Percentiles rank a stretch among this genome's conserved stretches.
Conservation (phyloP, 2,797 vertebrate species). For the Esox lucius region DNA sequence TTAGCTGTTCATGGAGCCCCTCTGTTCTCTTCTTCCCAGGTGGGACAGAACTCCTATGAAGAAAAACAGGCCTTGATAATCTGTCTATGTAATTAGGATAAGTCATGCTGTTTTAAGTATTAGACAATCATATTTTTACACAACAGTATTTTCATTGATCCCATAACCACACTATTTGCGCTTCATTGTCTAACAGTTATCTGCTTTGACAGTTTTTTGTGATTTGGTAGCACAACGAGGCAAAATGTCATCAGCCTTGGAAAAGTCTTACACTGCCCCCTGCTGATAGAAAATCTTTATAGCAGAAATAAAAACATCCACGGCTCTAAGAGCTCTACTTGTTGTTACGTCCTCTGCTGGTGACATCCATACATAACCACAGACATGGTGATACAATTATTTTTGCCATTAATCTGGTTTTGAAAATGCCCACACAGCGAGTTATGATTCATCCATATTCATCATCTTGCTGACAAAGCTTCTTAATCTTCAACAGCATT, state of each 20-base stretch:
- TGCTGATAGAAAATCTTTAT: constrained; percentile 24
- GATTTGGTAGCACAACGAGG: neutral
- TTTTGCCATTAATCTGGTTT: neutral
- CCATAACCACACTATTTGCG: neutral
- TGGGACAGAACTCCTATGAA: neutral
- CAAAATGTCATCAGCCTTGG: constrained; percentile 1
- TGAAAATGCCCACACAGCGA: neutral
- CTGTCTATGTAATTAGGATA: no score
- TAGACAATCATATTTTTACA: neutral
- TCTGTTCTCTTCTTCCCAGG: neutral
- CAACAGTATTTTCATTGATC: neutral
- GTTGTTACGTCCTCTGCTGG: constrained; percentile 21
- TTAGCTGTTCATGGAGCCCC: neutral
- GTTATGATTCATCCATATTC: neutral
- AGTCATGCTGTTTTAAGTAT: neutral
- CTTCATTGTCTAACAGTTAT: neutral
- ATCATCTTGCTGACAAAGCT: neutral
- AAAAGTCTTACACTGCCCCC: constrained; percentile 33
- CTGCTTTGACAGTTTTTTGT: no score
- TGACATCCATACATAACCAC: neutral
- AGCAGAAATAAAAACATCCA: neutral
- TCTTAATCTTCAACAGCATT: neutral
- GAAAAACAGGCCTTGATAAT: neutral
- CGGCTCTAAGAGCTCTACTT: neutral
- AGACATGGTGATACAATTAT: neutral